Base-by-base conservation (phyloP, 23 tunicate species). In the Styela clava region DNA sequence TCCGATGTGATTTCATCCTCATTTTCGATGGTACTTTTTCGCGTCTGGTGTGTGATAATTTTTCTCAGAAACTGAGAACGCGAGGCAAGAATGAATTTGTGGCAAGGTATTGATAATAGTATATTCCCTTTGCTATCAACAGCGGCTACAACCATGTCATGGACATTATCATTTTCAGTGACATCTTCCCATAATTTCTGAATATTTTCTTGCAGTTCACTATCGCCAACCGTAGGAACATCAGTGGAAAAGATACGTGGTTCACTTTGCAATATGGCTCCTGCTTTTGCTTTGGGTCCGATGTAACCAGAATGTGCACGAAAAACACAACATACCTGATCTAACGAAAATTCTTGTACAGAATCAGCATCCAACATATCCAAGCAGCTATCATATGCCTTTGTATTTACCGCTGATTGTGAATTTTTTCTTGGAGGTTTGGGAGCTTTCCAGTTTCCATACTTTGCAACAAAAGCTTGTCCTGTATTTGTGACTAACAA, bases 171-270 rank as follows among this genome's bases (percentile, higher is more conserved):
- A 22, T 36, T 76, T 76, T 76, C 81, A 29, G 22, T 35, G n/a
- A 76, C 52, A 24, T 36, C 64, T 23, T 52, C 26, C 32, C 35
- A 76, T 16, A 76, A 36, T 25, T 26, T 52, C 25, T 76, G 21
- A 26, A 76, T 76, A 52, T 76, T 29, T 44, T 25, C 31, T 37
- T 52, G 31, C 81, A 76, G 21, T 20, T 12, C 65, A 52, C 81
- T 76, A 9, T 76, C 81, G 19, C 19, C 31, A 23, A 76, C 52
- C 7, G 2, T 21, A 0, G 65, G 64, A 34, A 93, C 89, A 79
- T 84, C 68, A 73, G 93, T 93, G 1, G 88, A n/a, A 64, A 93
- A 93, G 44, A 35, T 93, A 21, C 84, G 16, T 26, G 98, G 98
- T 23, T 77, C 70, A 16, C 81, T 81, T 81, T 93, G 98, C 69